Base-by-base conservation (phyloP, 2,113 vertebrate genomes). In the Piprites chloris region DNA sequence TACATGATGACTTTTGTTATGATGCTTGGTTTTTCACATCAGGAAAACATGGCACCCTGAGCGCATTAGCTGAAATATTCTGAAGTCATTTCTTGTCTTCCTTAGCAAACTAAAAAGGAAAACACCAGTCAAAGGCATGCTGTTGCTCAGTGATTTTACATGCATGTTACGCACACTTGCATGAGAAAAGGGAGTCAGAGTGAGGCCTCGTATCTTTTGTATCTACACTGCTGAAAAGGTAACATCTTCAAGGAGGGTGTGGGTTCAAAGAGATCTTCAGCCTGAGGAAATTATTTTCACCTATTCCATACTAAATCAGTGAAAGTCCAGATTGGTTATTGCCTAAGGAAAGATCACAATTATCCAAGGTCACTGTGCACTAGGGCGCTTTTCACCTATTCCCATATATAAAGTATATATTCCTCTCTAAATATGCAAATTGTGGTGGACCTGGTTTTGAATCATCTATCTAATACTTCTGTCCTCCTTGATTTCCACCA, bases 121-220 rank as follows among this genome's bases (percentile, higher is more conserved):
- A 67, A 87, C 37, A 80, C 8, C 21, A 39, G 58, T 39, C 30
- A 67, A 62, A 89, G 71, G 27, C 19, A 56, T 35, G 68, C 37
- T 87, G 62, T 84, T 89, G 85, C 52, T 87, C 67, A 72, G 77
- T 30, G 82, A 87, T 92, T 84, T 79, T 67, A 71, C 30, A 39
- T 78, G 49, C 27, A 58, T 0, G 0, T 33, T 76, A 49, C 21
- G 44, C 16, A 33, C 0, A 1, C 10, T 67, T 47, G 44, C 33
- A 80, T 41, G 32, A 65, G 37, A 47, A 83, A 74, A 75, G 32
- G 39, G 42, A 85, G 74, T 53, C 37, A 50, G 59, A 81, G n/a
- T 8, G 76, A 76, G 44, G 26, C 26, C 55, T 86, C 1, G 0
- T 19, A 4, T 27, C 32, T 56, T 66, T 56, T 53, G 76, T 5